These are phyloP conservation scores for Porites rus DNA, from an alignment of 92 coral and sea anemone genomes.

Conservation along the genomic window DNA sequence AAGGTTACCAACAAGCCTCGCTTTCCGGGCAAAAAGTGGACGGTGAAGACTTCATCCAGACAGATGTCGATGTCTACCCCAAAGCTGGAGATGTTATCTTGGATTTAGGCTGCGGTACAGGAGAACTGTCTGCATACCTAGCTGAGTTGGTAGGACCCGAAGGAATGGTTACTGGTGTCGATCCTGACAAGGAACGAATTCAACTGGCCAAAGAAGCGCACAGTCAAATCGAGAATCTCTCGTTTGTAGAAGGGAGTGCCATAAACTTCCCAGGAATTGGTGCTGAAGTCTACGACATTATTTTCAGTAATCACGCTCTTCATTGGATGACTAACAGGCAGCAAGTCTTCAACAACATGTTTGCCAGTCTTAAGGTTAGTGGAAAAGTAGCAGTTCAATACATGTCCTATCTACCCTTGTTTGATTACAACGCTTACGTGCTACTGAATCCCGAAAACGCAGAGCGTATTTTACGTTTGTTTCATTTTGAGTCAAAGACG, in stretches of 20 bases:
- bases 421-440: neutral
- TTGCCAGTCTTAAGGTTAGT: neutral
- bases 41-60: neutral
- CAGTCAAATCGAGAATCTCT: too few relatives aligned
- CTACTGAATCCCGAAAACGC: neutral
- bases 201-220: too few relatives aligned
- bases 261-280: too few relatives aligned
- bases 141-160: too few relatives aligned
- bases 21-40: neutral
- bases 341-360: neutral
- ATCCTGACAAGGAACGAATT: too few relatives aligned
- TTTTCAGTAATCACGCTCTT: neutral
- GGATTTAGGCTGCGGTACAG: constrained; percentile 64
- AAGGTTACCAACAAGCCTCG: too few relatives aligned
- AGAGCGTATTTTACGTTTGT: neutral
- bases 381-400: neutral
- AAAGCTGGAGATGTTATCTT: constrained; percentile 28
- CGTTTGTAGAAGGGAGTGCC: too few relatives aligned
- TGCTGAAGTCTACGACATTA: too few relatives aligned
- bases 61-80: too few relatives aligned
- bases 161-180: too few relatives aligned
- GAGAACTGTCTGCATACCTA: constrained; percentile 41
- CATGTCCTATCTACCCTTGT: neutral
- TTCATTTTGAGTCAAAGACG: neutral
- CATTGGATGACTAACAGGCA: neutral